Percentiles rank a stretch among this genome's conserved stretches.
Evolutionary conservation across 2,888 invertebrate species (phyloP).

Genomic region (Polia nebulosa): DNA sequence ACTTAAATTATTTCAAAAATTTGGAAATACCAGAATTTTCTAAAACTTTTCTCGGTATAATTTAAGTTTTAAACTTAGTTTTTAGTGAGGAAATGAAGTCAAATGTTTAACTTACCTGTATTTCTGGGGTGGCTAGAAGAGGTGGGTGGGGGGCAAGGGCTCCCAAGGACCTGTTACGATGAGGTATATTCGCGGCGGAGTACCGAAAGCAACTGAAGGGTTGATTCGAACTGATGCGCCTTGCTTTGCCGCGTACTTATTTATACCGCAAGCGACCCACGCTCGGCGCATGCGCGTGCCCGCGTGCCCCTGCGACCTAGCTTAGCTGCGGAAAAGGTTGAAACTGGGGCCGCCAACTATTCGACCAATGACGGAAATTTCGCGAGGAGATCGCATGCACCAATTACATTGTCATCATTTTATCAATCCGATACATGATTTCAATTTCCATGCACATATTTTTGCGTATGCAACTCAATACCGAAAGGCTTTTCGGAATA

Average conservation of each 20-base stretch:
- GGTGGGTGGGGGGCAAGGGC: not conserved
- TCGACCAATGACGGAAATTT: not conserved
- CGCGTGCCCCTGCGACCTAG: slow-evolving; percentile 9
- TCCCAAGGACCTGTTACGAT: not conserved
- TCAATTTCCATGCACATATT: not conserved
- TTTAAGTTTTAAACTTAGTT: not conserved
- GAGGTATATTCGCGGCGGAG: slow-evolving; percentile 22
- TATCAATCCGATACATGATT: not conserved
- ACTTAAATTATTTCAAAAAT: too few relatives aligned
- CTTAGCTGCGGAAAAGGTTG: not conserved
- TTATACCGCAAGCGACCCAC: too few relatives aligned
- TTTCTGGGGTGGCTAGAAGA: not conserved
- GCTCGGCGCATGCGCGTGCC: slow-evolving; percentile 1
- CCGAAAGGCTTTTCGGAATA: not conserved
- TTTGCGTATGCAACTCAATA: not conserved
- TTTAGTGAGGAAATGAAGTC: not conserved
- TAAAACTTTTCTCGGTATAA: not conserved
- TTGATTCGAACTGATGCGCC: not conserved
- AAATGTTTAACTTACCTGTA: not conserved
- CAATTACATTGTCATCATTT: not conserved
- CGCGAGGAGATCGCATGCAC: not conserved
- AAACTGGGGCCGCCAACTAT: not conserved
- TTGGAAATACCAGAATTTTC: too few relatives aligned
- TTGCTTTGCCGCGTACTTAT: not conserved
- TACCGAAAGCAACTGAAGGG: slow-evolving; percentile 4